A percentile compares a stretch with the other conserved stretches of the same genome.
Conservation (phyloP, 1,140 invertebrate species). For the Ceratina australensis region DNA sequence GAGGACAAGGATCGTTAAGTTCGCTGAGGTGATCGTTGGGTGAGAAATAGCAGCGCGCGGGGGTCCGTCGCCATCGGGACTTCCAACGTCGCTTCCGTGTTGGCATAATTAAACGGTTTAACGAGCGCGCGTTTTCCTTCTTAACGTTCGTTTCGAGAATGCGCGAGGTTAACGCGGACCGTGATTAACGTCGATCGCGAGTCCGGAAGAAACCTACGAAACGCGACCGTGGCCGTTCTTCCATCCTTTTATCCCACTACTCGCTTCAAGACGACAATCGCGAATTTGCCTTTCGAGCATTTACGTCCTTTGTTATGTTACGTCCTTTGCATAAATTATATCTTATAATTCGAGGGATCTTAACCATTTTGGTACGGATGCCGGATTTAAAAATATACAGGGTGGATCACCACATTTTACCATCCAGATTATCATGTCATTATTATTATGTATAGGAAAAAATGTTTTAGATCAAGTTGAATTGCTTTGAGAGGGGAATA, state of each 20-base stretch:
- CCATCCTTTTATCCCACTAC: background rate
- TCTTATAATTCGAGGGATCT: no score
- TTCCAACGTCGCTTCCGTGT: slow-evolving; percentile 47
- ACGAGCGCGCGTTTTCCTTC: slow-evolving; percentile 41
- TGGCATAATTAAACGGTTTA: slow-evolving; percentile 55
- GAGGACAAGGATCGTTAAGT: slow-evolving; percentile 43
- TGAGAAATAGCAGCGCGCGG: slow-evolving; percentile 26
- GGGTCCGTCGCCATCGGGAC: slow-evolving; percentile 38
- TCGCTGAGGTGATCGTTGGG: slow-evolving; percentile 20
- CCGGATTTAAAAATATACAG: no score
- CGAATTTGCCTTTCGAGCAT: background rate
- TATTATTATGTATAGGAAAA: no score
- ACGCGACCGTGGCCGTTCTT: background rate
- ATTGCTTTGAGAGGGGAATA: no score
- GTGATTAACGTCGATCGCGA: slow-evolving; percentile 14
- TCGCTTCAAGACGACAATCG: background rate
- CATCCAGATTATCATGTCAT: no score
- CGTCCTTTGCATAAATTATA: no score
- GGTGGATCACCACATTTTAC: no score
- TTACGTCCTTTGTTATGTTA: no score
- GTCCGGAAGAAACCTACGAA: background rate
- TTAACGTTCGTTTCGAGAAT: slow-evolving; percentile 8
- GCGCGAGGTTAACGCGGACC: background rate
- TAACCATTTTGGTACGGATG: no score
- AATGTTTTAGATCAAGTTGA: no score